These are phyloP conservation scores for Gambusia yucatana DNA, from an alignment of 2,797 vertebrate genomes.

Conservation along the genomic window DNA sequence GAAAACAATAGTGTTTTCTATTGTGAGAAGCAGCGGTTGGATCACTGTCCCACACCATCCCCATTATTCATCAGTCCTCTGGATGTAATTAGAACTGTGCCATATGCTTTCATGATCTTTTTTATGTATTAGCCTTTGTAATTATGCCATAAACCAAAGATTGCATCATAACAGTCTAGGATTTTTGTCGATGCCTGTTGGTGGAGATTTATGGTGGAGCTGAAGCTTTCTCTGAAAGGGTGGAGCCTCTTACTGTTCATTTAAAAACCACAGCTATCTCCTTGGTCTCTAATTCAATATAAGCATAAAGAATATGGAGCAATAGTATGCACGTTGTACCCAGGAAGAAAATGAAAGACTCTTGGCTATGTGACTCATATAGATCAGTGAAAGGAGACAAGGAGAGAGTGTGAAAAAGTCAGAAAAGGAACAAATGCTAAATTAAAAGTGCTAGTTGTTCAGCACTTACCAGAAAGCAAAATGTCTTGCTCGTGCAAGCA, in stretches of 20 bases:
- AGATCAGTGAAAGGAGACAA: constrained; percentile 62
- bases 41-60: constrained; percentile 63
- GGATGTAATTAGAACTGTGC: constrained; percentile 66
- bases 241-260: constrained; percentile 52
- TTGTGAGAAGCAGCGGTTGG: constrained; percentile 63
- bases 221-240: constrained; percentile 42
- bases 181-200: constrained; percentile 40
- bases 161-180: constrained; percentile 41
- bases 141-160: constrained; percentile 62
- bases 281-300: constrained; percentile 58
- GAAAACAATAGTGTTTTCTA: constrained; percentile 72
- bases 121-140: constrained; percentile 59
- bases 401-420: constrained; percentile 14
- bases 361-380: constrained; percentile 73
- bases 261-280: constrained; percentile 59
- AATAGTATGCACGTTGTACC: constrained; percentile 70
- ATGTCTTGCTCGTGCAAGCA: neutral
- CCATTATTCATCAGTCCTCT: constrained; percentile 64
- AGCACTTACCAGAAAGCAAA: neutral
- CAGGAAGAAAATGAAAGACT: constrained; percentile 83
- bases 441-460: neutral
- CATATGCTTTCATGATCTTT: constrained; percentile 59
- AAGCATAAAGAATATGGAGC: constrained; percentile 68
- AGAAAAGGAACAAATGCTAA: constrained; percentile 37
- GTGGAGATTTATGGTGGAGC: constrained; percentile 50